phyloP scores from a whole-genome alignment of 2,113 vertebrate species.

The Zootoca vivipara region DNA sequence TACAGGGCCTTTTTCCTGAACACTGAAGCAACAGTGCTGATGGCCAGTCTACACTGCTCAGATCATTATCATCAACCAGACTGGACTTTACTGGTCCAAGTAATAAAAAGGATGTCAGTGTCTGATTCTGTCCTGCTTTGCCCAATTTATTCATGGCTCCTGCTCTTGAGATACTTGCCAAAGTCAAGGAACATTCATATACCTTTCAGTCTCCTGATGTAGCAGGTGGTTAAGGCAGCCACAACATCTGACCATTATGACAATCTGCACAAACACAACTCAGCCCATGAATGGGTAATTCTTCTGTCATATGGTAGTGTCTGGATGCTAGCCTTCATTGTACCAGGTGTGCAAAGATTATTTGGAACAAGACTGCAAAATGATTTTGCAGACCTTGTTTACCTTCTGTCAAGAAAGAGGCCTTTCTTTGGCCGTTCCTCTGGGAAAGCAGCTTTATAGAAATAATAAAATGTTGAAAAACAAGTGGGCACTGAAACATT shows the following conservation, averaged over 20 bases:
- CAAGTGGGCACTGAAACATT: conserved; percentile 41
- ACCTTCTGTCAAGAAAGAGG: conserved; percentile 41
- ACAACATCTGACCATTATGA: background rate
- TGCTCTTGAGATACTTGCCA: background rate
- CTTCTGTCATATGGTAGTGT: conserved; percentile 67
- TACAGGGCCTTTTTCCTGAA: too few relatives aligned
- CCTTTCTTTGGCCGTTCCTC: conserved; percentile 7
- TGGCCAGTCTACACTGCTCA: too few relatives aligned
- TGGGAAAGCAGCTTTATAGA: conserved; percentile 24
- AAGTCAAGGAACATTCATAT: background rate
- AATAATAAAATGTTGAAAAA: conserved; percentile 39
- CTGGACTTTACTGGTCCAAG: too few relatives aligned
- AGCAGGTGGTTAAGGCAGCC: background rate
- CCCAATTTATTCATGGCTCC: background rate
- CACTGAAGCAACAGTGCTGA: too few relatives aligned
- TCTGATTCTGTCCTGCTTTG: background rate
- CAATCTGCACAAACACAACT: conserved; percentile 46
- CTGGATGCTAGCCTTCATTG: conserved; percentile 1
- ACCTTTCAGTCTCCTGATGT: background rate
- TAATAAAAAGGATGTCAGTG: background rate
- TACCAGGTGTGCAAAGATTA: conserved; percentile 12
- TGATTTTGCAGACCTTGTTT: background rate
- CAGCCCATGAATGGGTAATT: conserved; percentile 66
- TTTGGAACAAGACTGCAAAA: background rate
- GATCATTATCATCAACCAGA: too few relatives aligned